Percentiles rank a stretch among this genome's conserved stretches.
Conservation (phyloP, 1,140 invertebrate species). For the Chironomus striatipennis region DNA sequence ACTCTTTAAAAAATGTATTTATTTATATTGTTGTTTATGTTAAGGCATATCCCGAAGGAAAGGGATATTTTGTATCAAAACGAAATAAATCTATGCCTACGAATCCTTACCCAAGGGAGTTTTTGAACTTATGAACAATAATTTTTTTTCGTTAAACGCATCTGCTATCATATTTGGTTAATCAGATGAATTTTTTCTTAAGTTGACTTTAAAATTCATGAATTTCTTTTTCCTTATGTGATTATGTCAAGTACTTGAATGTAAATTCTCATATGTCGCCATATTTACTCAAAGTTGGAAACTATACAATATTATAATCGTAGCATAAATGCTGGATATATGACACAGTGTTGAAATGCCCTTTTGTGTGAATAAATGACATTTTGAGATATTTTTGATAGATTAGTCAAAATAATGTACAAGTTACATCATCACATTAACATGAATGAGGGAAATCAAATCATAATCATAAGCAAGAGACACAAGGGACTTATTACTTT, state of each 20-base stretch:
- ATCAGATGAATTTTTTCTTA: neutral
- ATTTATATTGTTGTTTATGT: neutral
- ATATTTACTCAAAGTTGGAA: neutral
- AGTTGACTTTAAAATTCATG: slow-evolving; percentile 4
- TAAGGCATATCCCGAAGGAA: neutral
- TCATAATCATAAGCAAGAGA: neutral
- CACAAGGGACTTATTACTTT: neutral
- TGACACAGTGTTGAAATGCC: too few relatives aligned
- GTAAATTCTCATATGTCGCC: too few relatives aligned
- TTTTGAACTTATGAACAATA: slow-evolving; percentile 1
- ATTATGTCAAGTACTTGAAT: slow-evolving; percentile 13
- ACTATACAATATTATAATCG: neutral
- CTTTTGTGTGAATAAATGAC: neutral
- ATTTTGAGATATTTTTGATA: neutral
- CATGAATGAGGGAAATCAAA: neutral
- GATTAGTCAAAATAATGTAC: slow-evolving; percentile 14
- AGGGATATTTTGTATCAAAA: slow-evolving; percentile 5
- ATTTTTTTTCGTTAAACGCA: neutral
- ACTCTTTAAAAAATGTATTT: neutral
- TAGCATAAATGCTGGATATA: neutral
- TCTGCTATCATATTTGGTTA: neutral
- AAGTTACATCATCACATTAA: slow-evolving; percentile 1
- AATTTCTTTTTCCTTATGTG: slow-evolving; percentile 3
- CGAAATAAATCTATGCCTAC: slow-evolving; percentile 2
- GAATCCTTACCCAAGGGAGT: neutral